phyloP scores from a whole-genome alignment of 2,113 vertebrate genomes.

The Lonchura striata region DNA sequence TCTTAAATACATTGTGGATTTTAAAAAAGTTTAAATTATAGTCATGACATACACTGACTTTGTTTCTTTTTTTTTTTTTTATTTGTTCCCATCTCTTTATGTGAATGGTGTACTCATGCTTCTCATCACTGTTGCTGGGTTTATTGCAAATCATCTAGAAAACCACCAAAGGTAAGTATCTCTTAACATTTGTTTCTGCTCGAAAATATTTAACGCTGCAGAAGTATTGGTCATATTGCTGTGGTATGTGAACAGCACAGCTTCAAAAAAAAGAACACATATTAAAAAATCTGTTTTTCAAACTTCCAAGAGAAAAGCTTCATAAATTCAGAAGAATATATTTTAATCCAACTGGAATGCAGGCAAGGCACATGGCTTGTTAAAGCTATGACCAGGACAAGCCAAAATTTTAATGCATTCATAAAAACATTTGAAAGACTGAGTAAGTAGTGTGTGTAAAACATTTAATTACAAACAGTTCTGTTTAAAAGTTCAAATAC shows the following conservation, averaged over 20 bases:
- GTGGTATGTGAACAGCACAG: background rate
- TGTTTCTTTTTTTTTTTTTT: conserved; percentile 36
- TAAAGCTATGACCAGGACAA: background rate
- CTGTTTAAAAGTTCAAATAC: background rate
- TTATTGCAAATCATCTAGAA: conserved; percentile 57
- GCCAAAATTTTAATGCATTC: background rate
- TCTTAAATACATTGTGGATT: background rate
- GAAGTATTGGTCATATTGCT: background rate
- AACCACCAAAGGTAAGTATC: conserved; percentile 76
- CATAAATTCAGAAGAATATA: background rate
- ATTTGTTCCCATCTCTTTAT: conserved; percentile 21
- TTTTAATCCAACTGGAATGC: background rate
- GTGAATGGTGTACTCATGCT: conserved; percentile 16
- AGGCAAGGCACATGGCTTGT: background rate
- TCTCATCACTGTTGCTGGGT: conserved; percentile 16
- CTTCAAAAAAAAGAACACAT: background rate
- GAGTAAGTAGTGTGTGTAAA: background rate
- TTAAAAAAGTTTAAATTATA: background rate
- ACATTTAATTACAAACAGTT: background rate
- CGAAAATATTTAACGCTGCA: background rate
- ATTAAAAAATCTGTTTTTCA: background rate
- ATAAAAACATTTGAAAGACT: background rate
- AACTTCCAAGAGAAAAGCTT: background rate
- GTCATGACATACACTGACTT: conserved; percentile 23
- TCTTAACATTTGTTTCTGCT: background rate